Base-by-base conservation (phyloP, 2,888 invertebrate genomes). In the Danaus chrysippus region DNA sequence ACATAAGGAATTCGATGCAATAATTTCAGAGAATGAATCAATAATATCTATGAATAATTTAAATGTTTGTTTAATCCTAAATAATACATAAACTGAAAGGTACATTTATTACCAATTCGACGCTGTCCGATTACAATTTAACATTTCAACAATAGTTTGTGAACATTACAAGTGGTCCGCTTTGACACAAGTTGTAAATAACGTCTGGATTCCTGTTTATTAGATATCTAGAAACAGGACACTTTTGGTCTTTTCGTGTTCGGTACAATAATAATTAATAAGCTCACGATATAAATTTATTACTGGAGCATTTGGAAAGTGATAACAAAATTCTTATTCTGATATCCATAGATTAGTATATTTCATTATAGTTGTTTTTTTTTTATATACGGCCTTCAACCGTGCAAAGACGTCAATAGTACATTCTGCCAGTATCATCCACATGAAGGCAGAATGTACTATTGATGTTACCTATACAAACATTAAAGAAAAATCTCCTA, bases 141-240 rank as follows among this genome's bases (percentile, higher is more conserved):
- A 44, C 53, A 63, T 62, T 65, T 62, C 62, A 52, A 60, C 58
- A 60, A 62, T 64, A 59, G 62, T 56, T 65, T 62, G 60, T 65
- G 61, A 61, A 61, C 58, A 53, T 52, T 42, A 62, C 49, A 42
- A 64, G 58, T 59, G 59, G 59, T 57, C 65, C 15, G 57, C 41
- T 59, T 65, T 62, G 59, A 62, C 64, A 59, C 46, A 46, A 59
- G 44, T 53, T 60, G 62, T 67, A 62, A 62, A 65, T 60, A 63
- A 67, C 61, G 56, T 64, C 64, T 58, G 64, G 59, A 66, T 66
- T 68, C 62, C 61, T 64, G 64, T 64, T 58, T 57, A 56, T 58
- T 58, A 58, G 56, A 46, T 68, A 66, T 68, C 68, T 62, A 54
- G 58, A 65, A 67, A 62, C 66, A 61, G 62, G 56, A 62, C 63